phyloP scores from a whole-genome alignment of 2,888 invertebrate genomes.

The Strigamia crassipes region DNA sequence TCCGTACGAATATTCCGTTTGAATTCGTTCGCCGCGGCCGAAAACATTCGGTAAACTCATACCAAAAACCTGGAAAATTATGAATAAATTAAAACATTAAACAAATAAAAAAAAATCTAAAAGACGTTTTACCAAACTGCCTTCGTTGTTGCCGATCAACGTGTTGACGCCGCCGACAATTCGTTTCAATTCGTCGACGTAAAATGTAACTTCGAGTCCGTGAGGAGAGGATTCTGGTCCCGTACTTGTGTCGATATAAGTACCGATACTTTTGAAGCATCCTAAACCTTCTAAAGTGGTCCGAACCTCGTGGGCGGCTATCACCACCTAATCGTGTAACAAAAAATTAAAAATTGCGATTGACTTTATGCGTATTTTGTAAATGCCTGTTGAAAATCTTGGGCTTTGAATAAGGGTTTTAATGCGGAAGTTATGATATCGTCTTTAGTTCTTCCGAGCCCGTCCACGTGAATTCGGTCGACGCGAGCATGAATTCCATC shows the following conservation, averaged over 20 bases:
- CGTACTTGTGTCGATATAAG: constrained; percentile 81
- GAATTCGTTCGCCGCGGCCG: constrained; percentile 82
- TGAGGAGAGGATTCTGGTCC: constrained; percentile 61
- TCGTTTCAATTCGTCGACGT: constrained; percentile 80
- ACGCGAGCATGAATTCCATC: constrained; percentile 70
- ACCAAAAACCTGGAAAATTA: not conserved
- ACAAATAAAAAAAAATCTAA: not conserved
- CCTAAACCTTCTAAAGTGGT: constrained; percentile 79
- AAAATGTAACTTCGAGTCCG: constrained; percentile 85
- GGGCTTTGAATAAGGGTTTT: constrained; percentile 78
- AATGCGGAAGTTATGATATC: constrained; percentile 82
- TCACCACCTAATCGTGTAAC: constrained; percentile 58
- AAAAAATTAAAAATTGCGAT: not conserved
- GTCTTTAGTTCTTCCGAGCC: constrained; percentile 82
- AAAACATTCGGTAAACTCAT: constrained; percentile 78
- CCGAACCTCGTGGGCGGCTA: constrained; percentile 67
- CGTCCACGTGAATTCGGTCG: constrained; percentile 82
- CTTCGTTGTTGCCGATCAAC: constrained; percentile 89
- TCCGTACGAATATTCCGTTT: constrained; percentile 83
- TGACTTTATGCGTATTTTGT: not conserved
- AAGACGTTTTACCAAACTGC: constrained; percentile 71
- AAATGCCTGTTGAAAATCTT: constrained; percentile 82
- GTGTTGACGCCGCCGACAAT: constrained; percentile 84
- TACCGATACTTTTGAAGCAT: constrained; percentile 83
- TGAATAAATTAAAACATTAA: not conserved